A percentile compares a stretch with the other conserved stretches of the same genome.
Conservation (phyloP, 1,140 invertebrate genomes). For the Bicyclus anynana region DNA sequence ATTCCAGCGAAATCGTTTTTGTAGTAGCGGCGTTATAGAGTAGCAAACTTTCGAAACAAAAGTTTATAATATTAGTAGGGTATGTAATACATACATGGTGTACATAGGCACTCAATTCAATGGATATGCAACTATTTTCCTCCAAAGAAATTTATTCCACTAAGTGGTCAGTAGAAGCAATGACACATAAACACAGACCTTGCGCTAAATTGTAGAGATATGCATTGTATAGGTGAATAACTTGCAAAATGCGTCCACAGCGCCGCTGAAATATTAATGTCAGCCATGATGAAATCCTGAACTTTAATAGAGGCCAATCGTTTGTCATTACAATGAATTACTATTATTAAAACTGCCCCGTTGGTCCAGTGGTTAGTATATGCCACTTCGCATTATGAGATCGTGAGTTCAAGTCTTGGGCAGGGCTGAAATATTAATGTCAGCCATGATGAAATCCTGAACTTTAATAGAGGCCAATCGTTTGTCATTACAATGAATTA, state of each 20-base stretch:
- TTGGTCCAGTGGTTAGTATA: no score
- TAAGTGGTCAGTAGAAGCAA: not conserved
- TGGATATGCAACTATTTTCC: no score
- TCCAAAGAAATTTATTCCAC: not conserved
- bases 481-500: not conserved
- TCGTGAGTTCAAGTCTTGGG: no score
- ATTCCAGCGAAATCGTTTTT: no score
- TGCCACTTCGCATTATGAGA: no score
- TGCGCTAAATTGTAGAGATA: slow-evolving; percentile 31
- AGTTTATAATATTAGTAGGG: no score
- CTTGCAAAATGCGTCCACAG: slow-evolving; percentile 6
- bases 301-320: not conserved
- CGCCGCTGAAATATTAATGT: slow-evolving; percentile 5
- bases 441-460: slow-evolving; percentile 1
- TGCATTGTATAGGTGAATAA: not conserved
- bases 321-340: not conserved
- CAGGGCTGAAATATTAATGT: slow-evolving; percentile 7
- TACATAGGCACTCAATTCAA: not conserved
- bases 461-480: not conserved
- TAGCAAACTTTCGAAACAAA: no score
- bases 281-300: slow-evolving; percentile 1
- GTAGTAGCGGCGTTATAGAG: no score
- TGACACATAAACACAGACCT: slow-evolving; percentile 23
- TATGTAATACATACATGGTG: no score
- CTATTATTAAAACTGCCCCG: no score